Conservation (phyloP, 2,797 vertebrate species). For the Acestrorhynchus altus region DNA sequence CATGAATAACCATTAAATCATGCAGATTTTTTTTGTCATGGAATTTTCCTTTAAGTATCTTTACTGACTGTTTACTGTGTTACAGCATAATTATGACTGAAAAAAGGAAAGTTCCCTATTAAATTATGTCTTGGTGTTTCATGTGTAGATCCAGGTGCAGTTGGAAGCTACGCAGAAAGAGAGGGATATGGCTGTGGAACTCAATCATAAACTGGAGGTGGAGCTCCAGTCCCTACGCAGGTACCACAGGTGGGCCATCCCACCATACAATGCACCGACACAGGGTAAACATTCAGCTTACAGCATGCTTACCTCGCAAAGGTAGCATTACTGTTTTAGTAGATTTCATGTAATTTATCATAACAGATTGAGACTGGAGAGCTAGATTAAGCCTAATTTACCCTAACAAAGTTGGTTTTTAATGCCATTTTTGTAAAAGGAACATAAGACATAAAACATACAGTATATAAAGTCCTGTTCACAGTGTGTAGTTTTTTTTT, state of each 20-base stretch:
- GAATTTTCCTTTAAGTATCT: no score
- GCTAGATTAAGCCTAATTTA: not conserved
- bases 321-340: slow-evolving; percentile 20
- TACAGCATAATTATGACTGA: no score
- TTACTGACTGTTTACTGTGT: no score
- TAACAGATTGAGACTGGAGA: not conserved
- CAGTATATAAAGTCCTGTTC: slow-evolving; percentile 1
- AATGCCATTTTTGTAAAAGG: not conserved
- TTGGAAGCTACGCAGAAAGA: slow-evolving; percentile 79
- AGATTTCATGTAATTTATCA: slow-evolving; percentile 3
- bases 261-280: slow-evolving; percentile 3
- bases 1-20: no score
- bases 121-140: not conserved
- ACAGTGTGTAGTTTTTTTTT: not conserved
- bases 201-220: slow-evolving; percentile 77
- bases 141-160: slow-evolving; percentile 69
- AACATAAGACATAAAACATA: not conserved
- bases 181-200: slow-evolving; percentile 78
- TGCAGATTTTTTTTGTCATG: no score
- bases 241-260: slow-evolving; percentile 83
- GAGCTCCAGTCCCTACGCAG: slow-evolving; percentile 80
- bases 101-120: no score
- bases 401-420: not conserved
- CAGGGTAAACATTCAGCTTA: slow-evolving; percentile 4
- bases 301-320: slow-evolving; percentile 2